A percentile compares a stretch with the other conserved stretches of the same genome.
These are phyloP conservation scores for Coregonus ussuriensis DNA, from an alignment of 2,797 vertebrate genomes.

Conservation along the genomic window DNA sequence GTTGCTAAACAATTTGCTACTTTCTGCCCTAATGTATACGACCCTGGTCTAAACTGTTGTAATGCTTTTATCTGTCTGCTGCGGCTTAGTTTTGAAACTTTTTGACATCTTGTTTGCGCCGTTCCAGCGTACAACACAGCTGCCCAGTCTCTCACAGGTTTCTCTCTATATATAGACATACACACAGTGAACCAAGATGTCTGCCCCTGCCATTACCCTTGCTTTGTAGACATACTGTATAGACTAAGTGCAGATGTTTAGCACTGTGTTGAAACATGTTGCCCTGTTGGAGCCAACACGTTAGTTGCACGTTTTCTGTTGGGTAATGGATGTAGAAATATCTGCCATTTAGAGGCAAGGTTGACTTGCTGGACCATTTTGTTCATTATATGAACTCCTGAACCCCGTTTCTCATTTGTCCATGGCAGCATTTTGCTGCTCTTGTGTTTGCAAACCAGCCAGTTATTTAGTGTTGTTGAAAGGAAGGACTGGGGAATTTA, in stretches of 20 bases:
- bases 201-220: background rate
- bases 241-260: background rate
- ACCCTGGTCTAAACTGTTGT: background rate
- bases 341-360: no score
- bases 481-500: slow-evolving; percentile 30
- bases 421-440: slow-evolving; percentile 7
- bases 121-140: slow-evolving; percentile 36
- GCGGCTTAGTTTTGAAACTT: slow-evolving; percentile 28
- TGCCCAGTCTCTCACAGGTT: slow-evolving; percentile 36
- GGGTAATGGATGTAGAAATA: slow-evolving; percentile 7
- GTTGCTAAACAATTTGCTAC: background rate
- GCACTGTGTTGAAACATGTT: slow-evolving; percentile 2
- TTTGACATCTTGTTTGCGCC: slow-evolving; percentile 36
- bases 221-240: background rate
- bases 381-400: no score
- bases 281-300: slow-evolving; percentile 3
- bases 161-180: background rate
- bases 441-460: slow-evolving; percentile 36
- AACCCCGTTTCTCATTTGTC: slow-evolving; percentile 5
- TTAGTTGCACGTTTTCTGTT: slow-evolving; percentile 1
- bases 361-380: slow-evolving; percentile 15
- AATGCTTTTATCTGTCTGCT: slow-evolving; percentile 16
- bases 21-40: background rate
- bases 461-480: slow-evolving; percentile 39
- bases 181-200: slow-evolving; percentile 12